Evolutionary conservation across 2,797 vertebrate species (phyloP).

Genomic region (Loris lydekkerianus): DNA sequence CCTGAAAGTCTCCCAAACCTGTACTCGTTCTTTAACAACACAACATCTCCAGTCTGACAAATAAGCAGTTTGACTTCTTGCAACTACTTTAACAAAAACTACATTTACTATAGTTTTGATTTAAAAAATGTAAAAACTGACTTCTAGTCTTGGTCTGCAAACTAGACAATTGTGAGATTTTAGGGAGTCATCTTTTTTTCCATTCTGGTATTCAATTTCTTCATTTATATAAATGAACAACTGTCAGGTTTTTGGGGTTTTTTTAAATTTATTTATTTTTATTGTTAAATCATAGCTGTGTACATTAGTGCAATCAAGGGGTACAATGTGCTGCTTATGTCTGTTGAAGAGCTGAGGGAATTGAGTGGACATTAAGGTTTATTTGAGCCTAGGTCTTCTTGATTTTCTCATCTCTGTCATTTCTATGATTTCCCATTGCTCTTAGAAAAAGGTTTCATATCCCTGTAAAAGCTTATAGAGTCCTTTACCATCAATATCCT

Average conservation of each 20-base stretch:
- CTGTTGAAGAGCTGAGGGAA: not conserved
- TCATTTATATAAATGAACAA: conserved; percentile 29
- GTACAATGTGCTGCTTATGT: not conserved
- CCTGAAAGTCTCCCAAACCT: not conserved
- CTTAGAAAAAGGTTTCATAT: not conserved
- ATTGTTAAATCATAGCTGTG: too few relatives aligned
- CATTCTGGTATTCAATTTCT: conserved; percentile 27
- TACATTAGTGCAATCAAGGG: too few relatives aligned
- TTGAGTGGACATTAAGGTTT: not conserved
- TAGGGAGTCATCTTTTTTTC: not conserved
- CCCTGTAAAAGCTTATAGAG: not conserved
- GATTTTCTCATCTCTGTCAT: not conserved
- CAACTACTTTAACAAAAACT: not conserved
- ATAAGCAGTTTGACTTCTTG: not conserved
- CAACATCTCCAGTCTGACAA: not conserved
- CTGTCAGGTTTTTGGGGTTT: not conserved
- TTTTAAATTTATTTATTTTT: too few relatives aligned
- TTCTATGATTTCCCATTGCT: not conserved
- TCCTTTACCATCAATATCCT: not conserved
- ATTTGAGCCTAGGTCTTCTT: conserved; percentile 14
- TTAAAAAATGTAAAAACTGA: not conserved
- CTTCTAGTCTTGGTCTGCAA: not conserved
- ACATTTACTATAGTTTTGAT: conserved; percentile 2
- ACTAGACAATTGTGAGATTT: not conserved
- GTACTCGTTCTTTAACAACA: not conserved